Conservation (phyloP, 2,888 invertebrate species). For the Ypsolopha sequella region DNA sequence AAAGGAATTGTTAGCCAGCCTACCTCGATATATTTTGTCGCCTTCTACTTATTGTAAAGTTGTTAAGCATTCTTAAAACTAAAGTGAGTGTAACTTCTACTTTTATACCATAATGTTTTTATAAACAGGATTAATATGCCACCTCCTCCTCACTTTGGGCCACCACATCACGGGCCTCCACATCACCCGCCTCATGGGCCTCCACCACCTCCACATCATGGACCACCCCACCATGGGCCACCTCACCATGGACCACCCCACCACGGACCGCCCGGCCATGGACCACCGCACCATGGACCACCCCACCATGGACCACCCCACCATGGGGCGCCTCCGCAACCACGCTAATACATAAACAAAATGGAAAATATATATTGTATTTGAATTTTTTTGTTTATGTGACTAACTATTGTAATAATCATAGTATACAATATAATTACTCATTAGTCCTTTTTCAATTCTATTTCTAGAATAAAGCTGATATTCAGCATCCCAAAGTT, state of each 20-base stretch:
- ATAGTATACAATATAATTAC: no score
- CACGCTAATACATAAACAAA: background rate
- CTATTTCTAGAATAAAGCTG: no score
- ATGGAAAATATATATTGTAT: background rate
- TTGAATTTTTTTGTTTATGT: no score
- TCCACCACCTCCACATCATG: background rate
- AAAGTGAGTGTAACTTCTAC: no score
- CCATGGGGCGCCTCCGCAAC: background rate
- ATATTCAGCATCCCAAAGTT: no score
- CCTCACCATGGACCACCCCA: slow-evolving; percentile 5
- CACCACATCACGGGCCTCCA: slow-evolving; percentile 5
- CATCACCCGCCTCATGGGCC: slow-evolving; percentile 2
- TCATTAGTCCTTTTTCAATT: no score
- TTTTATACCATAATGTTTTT: no score
- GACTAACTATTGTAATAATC: no score
- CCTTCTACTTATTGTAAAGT: no score
- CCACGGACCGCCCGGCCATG: slow-evolving; percentile 4
- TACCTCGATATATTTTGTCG: no score
- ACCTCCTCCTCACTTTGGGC: background rate
- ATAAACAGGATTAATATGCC: background rate
- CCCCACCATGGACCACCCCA: slow-evolving; percentile 7
- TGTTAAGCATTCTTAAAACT: no score
- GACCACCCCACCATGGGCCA: slow-evolving; percentile 5
- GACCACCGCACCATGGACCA: slow-evolving; percentile 7
- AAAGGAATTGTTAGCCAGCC: no score